Evolutionary conservation across 2,797 vertebrate species (phyloP).

Genomic region (Pelobates cultripes): DNA sequence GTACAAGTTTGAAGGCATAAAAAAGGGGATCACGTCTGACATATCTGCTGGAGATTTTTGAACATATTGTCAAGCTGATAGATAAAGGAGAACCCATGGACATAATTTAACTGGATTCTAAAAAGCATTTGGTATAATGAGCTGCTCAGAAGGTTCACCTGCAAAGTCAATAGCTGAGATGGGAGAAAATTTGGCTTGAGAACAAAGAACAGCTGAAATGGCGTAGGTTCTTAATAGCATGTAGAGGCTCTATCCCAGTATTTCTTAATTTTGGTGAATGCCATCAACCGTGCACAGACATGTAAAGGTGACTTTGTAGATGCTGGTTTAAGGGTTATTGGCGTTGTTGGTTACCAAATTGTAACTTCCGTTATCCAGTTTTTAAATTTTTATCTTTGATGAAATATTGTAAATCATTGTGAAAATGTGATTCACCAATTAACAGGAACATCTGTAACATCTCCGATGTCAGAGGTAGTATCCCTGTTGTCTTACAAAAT

Average conservation of each 20-base stretch:
- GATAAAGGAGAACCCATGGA: constrained; percentile 50
- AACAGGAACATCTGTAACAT: constrained; percentile 13
- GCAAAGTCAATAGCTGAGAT: constrained; percentile 52
- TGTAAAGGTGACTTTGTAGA: constrained; percentile 6
- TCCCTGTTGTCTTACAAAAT: constrained; percentile 42
- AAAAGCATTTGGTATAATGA: constrained; percentile 57
- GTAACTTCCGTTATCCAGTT: background rate
- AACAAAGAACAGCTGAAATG: constrained; percentile 40
- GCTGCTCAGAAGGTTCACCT: constrained; percentile 46
- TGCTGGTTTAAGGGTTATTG: background rate
- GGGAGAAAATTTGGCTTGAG: constrained; percentile 42
- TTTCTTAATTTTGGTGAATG: constrained; percentile 30
- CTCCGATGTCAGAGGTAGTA: constrained; percentile 28
- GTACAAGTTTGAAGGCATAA: constrained; percentile 42
- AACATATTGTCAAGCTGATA: constrained; percentile 53
- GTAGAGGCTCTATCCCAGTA: constrained; percentile 15
- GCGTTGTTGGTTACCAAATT: background rate
- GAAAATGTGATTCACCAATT: constrained; percentile 20
- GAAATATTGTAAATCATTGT: too few relatives aligned
- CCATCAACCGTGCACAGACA: constrained; percentile 33
- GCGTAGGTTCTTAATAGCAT: constrained; percentile 20
- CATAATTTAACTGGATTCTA: constrained; percentile 53
- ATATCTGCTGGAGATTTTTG: constrained; percentile 53
- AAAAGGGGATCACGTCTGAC: constrained; percentile 44
- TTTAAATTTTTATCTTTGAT: too few relatives aligned